Evolutionary conservation across 1,140 invertebrate species (phyloP), one percentile per base, ranked within the genome.

Genomic region (Archivesica marissinica): DNA sequence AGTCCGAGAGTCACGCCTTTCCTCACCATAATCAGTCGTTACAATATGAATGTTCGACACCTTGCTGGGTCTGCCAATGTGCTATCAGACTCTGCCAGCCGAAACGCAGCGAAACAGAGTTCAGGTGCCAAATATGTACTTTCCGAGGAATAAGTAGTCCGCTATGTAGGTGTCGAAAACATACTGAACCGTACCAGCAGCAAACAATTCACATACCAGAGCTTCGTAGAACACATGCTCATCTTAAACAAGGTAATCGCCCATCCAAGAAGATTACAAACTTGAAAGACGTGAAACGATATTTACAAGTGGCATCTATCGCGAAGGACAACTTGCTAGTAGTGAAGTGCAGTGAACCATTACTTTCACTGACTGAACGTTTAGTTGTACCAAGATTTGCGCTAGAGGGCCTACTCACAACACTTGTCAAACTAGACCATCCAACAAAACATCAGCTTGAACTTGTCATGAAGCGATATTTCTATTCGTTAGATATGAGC

Each of bases 281-380:
- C 25, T 15, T 41, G 2, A 72, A 56, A 74, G 85, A 88, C 68
- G 80, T n/a, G n/a, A n/a, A n/a, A n/a, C n/a, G n/a, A n/a, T n/a
- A n/a, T 85, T 30, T 86, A 23, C 66, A 75, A 54, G 86, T 82
- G 6, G 41, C 54, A 11, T 79, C 80, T 17, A 84, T 87, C 52
- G 17, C 85, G 17, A 82, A 84, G 52, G 87, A 88, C 77, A 86
- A 76, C 50, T 25, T 88, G 13, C 68, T 88, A 13, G 80, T 78
- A 9, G 87, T 80, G 17, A 28, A 47, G 41, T 39, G 68, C 13
- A n/a, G 35, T 4, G 35, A 50, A 20, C 87, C 79, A 3, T 64
- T 88, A 17, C 0, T n/a, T 25, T 30, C n/a, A 56, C 3, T 85
- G 87, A 59, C 28, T 4, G 87, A 88, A 59, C 28, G 13, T 20